Conservation (phyloP, 2,888 invertebrate species). For the Amphimallon solstitiale region DNA sequence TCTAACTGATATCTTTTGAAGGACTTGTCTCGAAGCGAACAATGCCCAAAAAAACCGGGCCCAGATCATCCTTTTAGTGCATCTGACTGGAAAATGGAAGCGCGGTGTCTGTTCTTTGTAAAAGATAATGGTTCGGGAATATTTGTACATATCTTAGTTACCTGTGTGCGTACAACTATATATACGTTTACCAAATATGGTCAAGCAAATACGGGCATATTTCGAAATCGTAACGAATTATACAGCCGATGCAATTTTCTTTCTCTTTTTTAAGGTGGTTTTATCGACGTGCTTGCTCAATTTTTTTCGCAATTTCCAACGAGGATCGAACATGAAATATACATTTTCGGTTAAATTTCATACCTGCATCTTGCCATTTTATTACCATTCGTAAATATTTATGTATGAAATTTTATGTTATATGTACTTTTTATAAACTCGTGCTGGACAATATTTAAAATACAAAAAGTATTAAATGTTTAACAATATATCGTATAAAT, state of each 20-base stretch:
- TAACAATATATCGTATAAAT: too few relatives aligned
- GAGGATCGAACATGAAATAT: constrained; percentile 6
- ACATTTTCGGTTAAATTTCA: constrained; percentile 6
- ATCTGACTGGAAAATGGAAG: constrained; percentile 58
- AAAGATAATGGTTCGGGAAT: constrained; percentile 38
- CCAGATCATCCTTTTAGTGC: constrained; percentile 59
- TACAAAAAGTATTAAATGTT: too few relatives aligned
- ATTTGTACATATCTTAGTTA: constrained; percentile 42
- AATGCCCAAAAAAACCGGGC: constrained; percentile 44
- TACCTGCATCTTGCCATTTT: neutral
- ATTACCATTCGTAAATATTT: neutral
- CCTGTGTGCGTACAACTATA: constrained; percentile 38
- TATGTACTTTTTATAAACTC: neutral
- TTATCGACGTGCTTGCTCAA: neutral
- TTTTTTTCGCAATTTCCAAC: neutral
- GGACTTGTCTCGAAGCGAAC: constrained; percentile 37
- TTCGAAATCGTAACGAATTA: constrained; percentile 27
- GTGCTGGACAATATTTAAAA: too few relatives aligned
- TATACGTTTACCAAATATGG: constrained; percentile 33
- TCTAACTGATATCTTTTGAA: constrained; percentile 43
- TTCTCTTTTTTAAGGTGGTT: neutral
- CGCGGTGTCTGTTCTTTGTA: constrained; percentile 52
- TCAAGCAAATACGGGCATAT: constrained; percentile 16
- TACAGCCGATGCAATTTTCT: constrained; percentile 15
- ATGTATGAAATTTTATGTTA: neutral